Evolutionary conservation across 2,797 vertebrate species (phyloP).

Genomic region (Nothura maculosa): DNA sequence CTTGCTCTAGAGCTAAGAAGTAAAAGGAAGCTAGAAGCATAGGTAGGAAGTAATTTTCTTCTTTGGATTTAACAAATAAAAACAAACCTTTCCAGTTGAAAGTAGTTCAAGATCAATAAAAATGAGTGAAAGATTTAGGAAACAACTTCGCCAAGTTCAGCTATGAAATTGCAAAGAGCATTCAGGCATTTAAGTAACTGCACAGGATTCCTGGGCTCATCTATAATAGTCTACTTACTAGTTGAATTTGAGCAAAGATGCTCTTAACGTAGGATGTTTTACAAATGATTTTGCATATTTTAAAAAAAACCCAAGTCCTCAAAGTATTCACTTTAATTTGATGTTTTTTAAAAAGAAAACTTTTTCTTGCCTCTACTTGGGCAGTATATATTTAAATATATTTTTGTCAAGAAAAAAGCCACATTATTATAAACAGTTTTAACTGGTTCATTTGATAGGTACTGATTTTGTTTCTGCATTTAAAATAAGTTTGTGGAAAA

Average conservation of each 20-base stretch:
- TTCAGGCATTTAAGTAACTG: neutral
- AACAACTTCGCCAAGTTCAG: neutral
- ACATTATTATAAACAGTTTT: neutral
- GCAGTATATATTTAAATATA: neutral
- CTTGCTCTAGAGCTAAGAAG: neutral
- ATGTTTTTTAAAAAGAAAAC: neutral
- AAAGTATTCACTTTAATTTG: neutral
- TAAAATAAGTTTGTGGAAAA: neutral
- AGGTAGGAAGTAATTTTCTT: neutral
- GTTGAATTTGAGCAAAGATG: neutral
- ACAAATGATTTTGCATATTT: neutral
- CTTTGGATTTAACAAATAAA: neutral
- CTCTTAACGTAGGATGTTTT: neutral
- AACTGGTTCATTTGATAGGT: neutral
- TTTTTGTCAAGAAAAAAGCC: neutral
- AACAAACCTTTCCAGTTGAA: neutral
- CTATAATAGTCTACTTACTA: neutral
- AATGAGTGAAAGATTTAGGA: neutral
- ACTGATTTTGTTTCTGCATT: neutral
- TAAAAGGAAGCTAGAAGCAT: neutral
- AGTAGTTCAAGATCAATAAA: conserved; percentile 16
- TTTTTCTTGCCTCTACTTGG: neutral
- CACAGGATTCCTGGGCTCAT: rapidly evolving
- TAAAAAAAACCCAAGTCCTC: neutral
- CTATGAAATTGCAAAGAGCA: neutral